Evolutionary conservation across 2,888 invertebrate genomes (phyloP).

Genomic region (Drosophila silvestris): DNA sequence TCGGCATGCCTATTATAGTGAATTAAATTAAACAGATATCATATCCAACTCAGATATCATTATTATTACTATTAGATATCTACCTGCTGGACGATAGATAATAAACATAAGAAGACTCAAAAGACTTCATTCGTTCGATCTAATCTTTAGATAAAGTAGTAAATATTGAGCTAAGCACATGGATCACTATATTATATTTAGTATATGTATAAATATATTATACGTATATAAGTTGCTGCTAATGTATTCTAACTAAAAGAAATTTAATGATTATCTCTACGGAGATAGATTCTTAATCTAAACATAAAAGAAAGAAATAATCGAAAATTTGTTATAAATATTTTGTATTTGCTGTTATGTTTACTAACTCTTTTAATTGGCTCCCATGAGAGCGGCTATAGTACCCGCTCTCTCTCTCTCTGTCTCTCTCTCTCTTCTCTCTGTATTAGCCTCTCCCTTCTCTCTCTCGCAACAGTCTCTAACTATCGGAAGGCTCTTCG

Average conservation of each 20-base stretch:
- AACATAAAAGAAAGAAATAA: neutral
- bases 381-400: constrained; percentile 9
- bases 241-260: neutral
- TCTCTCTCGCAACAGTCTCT: constrained; percentile 9
- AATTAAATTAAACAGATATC: neutral
- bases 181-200: neutral
- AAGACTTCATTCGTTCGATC: neutral
- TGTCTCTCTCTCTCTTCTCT: neutral
- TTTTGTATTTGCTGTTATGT: constrained; percentile 1
- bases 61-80: neutral
- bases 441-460: neutral
- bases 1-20: neutral
- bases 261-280: neutral
- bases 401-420: neutral
- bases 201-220: neutral
- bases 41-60: neutral
- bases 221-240: neutral
- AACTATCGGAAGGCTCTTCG: constrained; percentile 42
- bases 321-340: neutral
- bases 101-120: neutral
- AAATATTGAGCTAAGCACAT: neutral
- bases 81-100: neutral
- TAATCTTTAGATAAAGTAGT: neutral
- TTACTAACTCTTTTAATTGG: constrained; percentile 3
- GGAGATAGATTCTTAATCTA: neutral